Base-by-base conservation (phyloP, 1,140 invertebrate genomes). In the Proctacanthus coquilletti region DNA sequence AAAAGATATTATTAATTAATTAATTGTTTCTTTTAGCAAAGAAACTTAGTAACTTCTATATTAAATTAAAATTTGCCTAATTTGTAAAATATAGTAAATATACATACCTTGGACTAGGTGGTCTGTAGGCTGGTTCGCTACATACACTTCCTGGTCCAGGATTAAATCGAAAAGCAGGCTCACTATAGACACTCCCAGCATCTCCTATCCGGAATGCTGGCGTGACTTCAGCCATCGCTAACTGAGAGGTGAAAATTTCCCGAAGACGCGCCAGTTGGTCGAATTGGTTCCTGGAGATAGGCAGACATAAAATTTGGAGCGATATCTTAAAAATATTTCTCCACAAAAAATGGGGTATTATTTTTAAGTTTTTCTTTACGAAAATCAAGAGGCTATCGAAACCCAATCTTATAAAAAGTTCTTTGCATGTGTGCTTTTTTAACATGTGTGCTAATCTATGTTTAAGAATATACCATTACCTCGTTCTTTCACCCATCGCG, bases 101-200 rank as follows among this genome's bases (percentile, higher is more conserved):
- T 25, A 31, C 36, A 37, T 41, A 46, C 45, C 42, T 23, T 52
- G 66, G 50, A 58, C 65, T 53, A 45, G 64, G 44, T 41, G 47
- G 46, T 41, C 54, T 43, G 31, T 60, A 60, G 19, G 65, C 63
- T 36, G 68, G 61, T 34, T 70, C 66, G 41, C 67, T 68, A 47
- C 66, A 68, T 0, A 75, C 75, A 36, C 77, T 80, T 9, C 75
- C 71, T 8, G 77, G 77, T 42, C 77, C 67, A 5, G 74, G 77
- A 57, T 78, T 74, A 27, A 77, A 75, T 20, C 72, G 68, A 48
- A 79, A 83, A 6, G 80, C 76, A 1, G 83, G 83, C 59, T 86
- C 83, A 52, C 80, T 84, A 50, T 82, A 84, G 33, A 84, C 81
- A 47, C 81, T 47, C 71, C 80, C 47, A 71, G 72, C 55, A 68